These are phyloP conservation scores for Enteromius thamalakanensis DNA, from an alignment of 2,797 vertebrate species.

Conservation along the genomic window DNA sequence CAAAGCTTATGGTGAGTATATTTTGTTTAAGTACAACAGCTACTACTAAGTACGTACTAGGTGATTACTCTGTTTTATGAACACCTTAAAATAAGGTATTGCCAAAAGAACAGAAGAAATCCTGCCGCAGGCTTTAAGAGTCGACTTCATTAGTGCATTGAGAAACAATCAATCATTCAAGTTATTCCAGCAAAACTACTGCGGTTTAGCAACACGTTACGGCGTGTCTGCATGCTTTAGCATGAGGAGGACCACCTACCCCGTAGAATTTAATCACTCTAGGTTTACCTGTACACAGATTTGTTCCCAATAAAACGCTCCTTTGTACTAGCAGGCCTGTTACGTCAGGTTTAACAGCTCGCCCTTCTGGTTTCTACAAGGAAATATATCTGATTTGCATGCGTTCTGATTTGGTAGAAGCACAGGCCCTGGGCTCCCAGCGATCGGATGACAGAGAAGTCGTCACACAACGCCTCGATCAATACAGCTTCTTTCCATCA, in stretches of 20 bases:
- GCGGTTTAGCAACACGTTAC: slow-evolving; percentile 1
- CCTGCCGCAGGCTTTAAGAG: not conserved
- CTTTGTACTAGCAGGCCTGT: slow-evolving; percentile 20
- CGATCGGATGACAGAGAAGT: slow-evolving; percentile 24
- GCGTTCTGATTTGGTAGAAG: not conserved
- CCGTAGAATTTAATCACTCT: not conserved
- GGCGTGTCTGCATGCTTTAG: not conserved
- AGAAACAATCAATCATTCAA: slow-evolving; percentile 12
- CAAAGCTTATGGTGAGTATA: too few species aligned
- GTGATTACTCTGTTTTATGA: too few species aligned
- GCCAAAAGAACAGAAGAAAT: not conserved
- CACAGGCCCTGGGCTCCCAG: not conserved
- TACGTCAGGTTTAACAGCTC: not conserved
- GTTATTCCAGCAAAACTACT: not conserved
- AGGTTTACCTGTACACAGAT: slow-evolving; percentile 10
- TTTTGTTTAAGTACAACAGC: too few species aligned
- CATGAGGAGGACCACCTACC: not conserved
- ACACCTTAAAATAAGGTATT: too few species aligned
- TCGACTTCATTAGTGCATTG: slow-evolving; percentile 6
- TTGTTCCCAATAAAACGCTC: not conserved
- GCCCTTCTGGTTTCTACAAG: slow-evolving; percentile 5
- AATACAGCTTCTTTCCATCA: slow-evolving; percentile 50
- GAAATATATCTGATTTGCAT: not conserved
- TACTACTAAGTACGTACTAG: too few species aligned
- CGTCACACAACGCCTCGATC: slow-evolving; percentile 36